phyloP scores from a whole-genome alignment of 2,797 vertebrate species.

The Coregonus ussuriensis region DNA sequence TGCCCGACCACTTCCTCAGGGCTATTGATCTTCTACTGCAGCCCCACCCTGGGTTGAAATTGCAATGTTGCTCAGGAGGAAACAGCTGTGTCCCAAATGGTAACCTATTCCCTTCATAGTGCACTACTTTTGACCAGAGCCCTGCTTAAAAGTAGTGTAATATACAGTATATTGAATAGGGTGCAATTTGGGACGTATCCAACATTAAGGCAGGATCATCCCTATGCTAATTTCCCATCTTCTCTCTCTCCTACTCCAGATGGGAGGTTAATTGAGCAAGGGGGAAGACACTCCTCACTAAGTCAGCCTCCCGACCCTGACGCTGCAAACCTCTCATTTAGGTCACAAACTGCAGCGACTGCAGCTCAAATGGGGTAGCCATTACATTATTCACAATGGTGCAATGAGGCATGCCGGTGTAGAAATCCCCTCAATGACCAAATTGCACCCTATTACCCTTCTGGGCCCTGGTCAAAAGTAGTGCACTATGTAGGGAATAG shows the following conservation, averaged over 20 bases:
- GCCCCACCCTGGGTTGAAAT: conserved; percentile 26
- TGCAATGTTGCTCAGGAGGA: conserved; percentile 51
- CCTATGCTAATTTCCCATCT: conserved; percentile 56
- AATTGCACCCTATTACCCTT: background rate
- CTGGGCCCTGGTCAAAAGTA: no score
- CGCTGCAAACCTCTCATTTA: conserved; percentile 53
- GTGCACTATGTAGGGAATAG: no score
- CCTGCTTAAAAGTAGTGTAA: no score
- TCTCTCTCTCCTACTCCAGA: conserved; percentile 56
- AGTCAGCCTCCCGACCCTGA: conserved; percentile 57
- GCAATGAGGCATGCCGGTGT: conserved; percentile 32
- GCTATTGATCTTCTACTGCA: background rate
- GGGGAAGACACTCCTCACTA: conserved; percentile 52
- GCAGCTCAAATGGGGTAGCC: conserved; percentile 48
- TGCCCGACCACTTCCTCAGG: background rate
- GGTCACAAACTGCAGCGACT: conserved; percentile 14
- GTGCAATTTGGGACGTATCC: no score
- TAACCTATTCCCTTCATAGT: no score
- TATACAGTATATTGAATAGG: no score
- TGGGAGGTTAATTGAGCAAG: conserved; percentile 74
- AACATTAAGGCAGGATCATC: conserved; percentile 34
- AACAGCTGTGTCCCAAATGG: conserved; percentile 23
- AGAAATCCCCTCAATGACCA: conserved; percentile 20
- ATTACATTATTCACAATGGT: conserved; percentile 45
- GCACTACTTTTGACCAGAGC: no score